Percentiles rank a stretch among this genome's conserved stretches.
These are phyloP conservation scores for Tenthredo livida DNA, from an alignment of 2,888 invertebrate species.

Conservation along the genomic window DNA sequence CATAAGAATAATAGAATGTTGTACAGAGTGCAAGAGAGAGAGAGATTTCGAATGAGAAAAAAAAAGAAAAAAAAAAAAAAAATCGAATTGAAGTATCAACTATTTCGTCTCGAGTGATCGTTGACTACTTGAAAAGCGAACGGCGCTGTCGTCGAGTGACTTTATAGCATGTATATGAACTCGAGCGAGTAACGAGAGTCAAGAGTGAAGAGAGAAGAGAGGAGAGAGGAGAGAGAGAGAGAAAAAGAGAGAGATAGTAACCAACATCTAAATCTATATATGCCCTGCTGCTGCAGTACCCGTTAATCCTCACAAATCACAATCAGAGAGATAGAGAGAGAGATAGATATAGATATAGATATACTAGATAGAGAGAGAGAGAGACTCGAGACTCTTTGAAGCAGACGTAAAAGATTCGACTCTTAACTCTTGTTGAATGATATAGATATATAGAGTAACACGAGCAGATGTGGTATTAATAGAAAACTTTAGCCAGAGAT, in stretches of 20 bases:
- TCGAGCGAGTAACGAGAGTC: conserved; percentile 5
- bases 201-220: neutral
- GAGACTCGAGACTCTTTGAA: neutral
- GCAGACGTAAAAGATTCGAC: neutral
- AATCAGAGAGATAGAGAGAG: conserved; percentile 28
- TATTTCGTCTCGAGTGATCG: neutral
- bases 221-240: neutral
- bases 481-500: conserved; percentile 26
- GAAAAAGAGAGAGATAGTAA: neutral
- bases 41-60: neutral
- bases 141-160: conserved; percentile 14
- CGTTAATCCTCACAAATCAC: conserved; percentile 50
- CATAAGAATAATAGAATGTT: neutral
- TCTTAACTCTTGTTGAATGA: neutral
- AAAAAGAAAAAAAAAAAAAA: neutral
- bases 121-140: conserved; percentile 20
- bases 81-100: neutral
- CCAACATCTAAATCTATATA: conserved; percentile 31
- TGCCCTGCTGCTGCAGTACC: neutral
- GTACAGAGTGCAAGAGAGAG: neutral
- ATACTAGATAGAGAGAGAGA: conserved; percentile 13
- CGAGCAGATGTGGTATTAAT: conserved; percentile 29
- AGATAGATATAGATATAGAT: neutral
- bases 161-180: neutral
- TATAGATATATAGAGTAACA: conserved; percentile 5